Conservation (phyloP, 2,888 invertebrate genomes). For the Corythucha ciliata region DNA sequence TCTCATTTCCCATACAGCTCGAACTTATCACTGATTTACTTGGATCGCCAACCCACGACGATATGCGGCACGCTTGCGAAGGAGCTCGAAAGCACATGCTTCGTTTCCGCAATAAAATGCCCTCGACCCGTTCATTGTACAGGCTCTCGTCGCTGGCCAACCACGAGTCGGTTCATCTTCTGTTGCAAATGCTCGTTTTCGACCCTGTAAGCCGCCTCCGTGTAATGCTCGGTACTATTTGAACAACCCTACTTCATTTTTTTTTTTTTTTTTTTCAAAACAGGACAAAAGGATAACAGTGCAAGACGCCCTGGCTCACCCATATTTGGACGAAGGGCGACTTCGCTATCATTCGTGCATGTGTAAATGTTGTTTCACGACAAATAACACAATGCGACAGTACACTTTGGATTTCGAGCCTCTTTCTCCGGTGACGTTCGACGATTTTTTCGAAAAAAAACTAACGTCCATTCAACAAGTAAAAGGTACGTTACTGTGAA, state of each 20-base stretch:
- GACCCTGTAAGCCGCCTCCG: slow-evolving; percentile 68
- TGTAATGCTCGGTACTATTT: background rate
- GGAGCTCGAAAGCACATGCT: slow-evolving; percentile 89
- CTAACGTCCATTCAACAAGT: slow-evolving; percentile 86
- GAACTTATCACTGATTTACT: slow-evolving; percentile 95
- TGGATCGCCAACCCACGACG: slow-evolving; percentile 89
- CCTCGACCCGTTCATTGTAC: slow-evolving; percentile 80
- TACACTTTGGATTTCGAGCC: slow-evolving; percentile 87
- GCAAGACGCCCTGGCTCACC: slow-evolving; percentile 90
- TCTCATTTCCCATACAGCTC: too few species aligned
- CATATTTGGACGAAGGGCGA: slow-evolving; percentile 95
- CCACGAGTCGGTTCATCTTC: slow-evolving; percentile 94
- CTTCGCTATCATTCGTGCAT: slow-evolving; percentile 99
- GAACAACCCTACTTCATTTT: background rate
- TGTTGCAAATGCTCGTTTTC: slow-evolving; percentile 95
- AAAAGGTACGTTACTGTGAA: slow-evolving; percentile 59
- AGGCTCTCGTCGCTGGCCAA: slow-evolving; percentile 87
- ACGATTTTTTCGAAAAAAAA: slow-evolving; percentile 94
- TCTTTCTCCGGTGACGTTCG: slow-evolving; percentile 79
- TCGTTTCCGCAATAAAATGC: slow-evolving; percentile 76
- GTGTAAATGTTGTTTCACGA: slow-evolving; percentile 95
- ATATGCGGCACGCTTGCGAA: slow-evolving; percentile 95
- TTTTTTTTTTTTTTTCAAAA: slow-evolving; percentile 34
- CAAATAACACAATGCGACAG: slow-evolving; percentile 61
- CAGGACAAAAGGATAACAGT: slow-evolving; percentile 91